Evolutionary conservation across 2,797 vertebrate species (phyloP).

Genomic region (Adrianichthys oophorus): DNA sequence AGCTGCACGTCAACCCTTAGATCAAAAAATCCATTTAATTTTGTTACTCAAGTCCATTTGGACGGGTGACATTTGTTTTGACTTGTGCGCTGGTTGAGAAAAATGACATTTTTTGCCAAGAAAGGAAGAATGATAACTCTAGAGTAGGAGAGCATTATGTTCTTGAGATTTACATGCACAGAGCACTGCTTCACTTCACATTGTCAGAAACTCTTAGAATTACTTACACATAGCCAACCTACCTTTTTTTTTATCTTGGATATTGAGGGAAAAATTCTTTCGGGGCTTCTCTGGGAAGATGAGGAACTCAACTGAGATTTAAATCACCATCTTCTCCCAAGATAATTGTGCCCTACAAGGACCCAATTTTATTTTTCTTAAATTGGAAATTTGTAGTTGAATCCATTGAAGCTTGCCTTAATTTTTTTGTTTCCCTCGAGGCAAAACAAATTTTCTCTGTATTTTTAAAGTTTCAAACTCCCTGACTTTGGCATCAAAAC

Average conservation of each 20-base stretch:
- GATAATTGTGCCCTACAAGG: conserved; percentile 50
- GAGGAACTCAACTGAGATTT: conserved; percentile 56
- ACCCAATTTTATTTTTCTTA: conserved; percentile 59
- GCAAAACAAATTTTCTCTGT: conserved; percentile 47
- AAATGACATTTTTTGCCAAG: not conserved
- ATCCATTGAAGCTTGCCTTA: conserved; percentile 27
- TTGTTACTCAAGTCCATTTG: conserved; percentile 37
- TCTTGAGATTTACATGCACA: not conserved
- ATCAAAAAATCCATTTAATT: conserved; percentile 57
- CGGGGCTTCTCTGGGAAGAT: conserved; percentile 39
- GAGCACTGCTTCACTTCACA: not conserved
- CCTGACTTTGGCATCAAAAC: conserved; percentile 13
- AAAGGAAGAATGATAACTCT: conserved; percentile 4
- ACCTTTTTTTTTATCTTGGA: conserved; percentile 41
- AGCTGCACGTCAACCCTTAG: conserved; percentile 41
- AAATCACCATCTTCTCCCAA: conserved; percentile 46
- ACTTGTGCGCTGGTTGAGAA: conserved; percentile 12
- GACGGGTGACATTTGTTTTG: conserved; percentile 8
- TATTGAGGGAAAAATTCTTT: conserved; percentile 48
- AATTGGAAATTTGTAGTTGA: conserved; percentile 62
- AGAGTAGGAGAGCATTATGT: conserved; percentile 8
- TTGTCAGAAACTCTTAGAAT: conserved; percentile 14
- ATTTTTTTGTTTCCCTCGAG: conserved; percentile 36
- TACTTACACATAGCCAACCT: conserved; percentile 27
- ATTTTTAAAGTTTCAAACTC: conserved; percentile 42